Conservation (phyloP, 2,113 vertebrate species). For the Neoarius graeffei region DNA sequence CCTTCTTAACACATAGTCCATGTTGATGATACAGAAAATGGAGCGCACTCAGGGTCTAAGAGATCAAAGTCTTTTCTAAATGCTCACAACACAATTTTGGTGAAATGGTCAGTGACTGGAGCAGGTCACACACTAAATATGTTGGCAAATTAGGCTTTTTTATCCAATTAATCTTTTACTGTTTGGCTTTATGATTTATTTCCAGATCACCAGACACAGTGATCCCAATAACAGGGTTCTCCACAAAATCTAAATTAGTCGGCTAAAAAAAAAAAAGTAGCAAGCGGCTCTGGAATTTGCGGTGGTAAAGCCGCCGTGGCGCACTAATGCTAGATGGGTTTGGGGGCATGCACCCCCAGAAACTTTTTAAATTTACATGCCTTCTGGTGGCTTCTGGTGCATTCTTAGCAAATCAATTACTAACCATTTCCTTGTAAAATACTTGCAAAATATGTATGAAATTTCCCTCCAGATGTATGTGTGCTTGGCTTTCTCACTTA, state of each 20-base stretch:
- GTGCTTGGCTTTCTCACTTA: too few relatives aligned
- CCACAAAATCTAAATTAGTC: too few relatives aligned
- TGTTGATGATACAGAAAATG: not conserved
- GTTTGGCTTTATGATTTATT: not conserved
- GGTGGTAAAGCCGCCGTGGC: not conserved
- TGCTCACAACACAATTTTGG: not conserved
- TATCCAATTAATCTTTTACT: not conserved
- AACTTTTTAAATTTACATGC: too few relatives aligned
- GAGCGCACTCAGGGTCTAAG: not conserved
- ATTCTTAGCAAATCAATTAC: too few relatives aligned
- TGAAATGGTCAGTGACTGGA: not conserved
- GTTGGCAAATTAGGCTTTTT: not conserved
- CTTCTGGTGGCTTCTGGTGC: too few relatives aligned
- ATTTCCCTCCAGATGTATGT: too few relatives aligned
- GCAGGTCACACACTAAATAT: slow-evolving; percentile 3
- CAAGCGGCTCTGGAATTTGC: too few relatives aligned
- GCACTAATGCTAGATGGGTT: too few relatives aligned
- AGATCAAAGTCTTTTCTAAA: slow-evolving; percentile 18
- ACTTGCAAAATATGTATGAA: too few relatives aligned
- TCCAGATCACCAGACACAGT: not conserved
- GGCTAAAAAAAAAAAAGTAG: too few relatives aligned
- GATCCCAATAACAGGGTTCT: not conserved
- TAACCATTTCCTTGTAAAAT: too few relatives aligned
- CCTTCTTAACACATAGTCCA: not conserved
- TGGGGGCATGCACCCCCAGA: too few relatives aligned